These are phyloP conservation scores for Colletes gigas DNA, from an alignment of 1,140 invertebrate species.

Conservation along the genomic window DNA sequence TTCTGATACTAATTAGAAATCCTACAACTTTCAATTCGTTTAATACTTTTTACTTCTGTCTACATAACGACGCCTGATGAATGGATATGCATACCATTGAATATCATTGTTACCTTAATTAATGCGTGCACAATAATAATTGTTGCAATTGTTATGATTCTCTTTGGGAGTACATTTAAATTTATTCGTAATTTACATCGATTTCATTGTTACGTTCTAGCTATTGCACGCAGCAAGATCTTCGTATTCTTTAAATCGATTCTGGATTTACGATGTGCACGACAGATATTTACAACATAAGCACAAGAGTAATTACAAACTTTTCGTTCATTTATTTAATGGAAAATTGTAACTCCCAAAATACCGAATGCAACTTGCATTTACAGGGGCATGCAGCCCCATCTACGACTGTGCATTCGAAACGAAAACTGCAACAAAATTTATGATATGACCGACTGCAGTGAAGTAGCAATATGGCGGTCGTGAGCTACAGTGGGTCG, in stretches of 20 bases:
- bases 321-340: not conserved
- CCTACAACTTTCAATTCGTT: not conserved
- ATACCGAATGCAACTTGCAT: not conserved
- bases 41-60: not conserved
- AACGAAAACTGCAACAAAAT: not conserved
- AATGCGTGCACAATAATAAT: not conserved
- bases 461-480: slow-evolving; percentile 48
- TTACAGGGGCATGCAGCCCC: not conserved
- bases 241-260: not conserved
- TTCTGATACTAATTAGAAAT: not conserved
- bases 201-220: too few relatives aligned
- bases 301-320: not conserved
- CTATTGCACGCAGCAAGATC: too few relatives aligned
- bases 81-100: too few relatives aligned
- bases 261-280: not conserved
- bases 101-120: not conserved
- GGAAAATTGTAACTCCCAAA: not conserved
- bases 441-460: slow-evolving; percentile 48
- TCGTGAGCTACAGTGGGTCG: slow-evolving; percentile 9
- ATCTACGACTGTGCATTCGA: not conserved
- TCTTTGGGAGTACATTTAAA: too few relatives aligned
- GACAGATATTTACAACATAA: not conserved
- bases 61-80: not conserved
- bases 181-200: too few relatives aligned
- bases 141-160: not conserved